Evolutionary conservation across 2,888 invertebrate genomes (phyloP), one percentile per base, ranked within the genome.

Genomic region (Trissolcus japonicus): DNA sequence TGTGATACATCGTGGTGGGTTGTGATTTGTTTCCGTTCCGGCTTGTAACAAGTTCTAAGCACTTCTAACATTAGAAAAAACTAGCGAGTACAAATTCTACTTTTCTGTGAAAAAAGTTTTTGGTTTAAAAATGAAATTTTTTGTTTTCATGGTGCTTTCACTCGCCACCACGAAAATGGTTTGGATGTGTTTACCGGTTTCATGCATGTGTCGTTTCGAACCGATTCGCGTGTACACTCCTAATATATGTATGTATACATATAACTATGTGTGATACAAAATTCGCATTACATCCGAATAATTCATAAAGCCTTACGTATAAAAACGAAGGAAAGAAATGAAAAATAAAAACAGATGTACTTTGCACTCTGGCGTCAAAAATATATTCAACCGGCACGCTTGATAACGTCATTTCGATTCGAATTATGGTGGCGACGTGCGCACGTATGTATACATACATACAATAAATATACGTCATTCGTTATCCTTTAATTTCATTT

Each of bases 331-430:
- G 4, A 29, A 29, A 29, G 29, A 35, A 67, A n/a, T n/a, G n/a
- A n/a, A n/a, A n/a, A n/a, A n/a, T n/a, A n/a, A 63, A 60, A 78
- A 74, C 77, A 76, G 71, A 72, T 72, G 72, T 35, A 35, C 35
- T 78, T 79, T 79, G 79, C 81, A 80, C 76, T 81, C 79, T 79
- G 77, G 79, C 79, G 79, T 79, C 81, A 80, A 80, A 81, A 79
- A 79, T 69, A 75, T 76, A 75, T 76, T 74, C 48, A 78, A 78
- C 78, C 76, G 76, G 78, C 77, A 76, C 73, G 76, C 71, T 78
- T 76, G 76, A 78, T 76, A 80, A 75, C 78, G 76, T 80, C 76
- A 76, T 71, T 7, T 69, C 77, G 72, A 79, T 55, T 77, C 72
- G 66, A 59, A 75, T 72, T 77, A 69, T 66, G 62, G 68, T 75